Conservation (phyloP, 2,113 vertebrate species). For the Cettia cetti region DNA sequence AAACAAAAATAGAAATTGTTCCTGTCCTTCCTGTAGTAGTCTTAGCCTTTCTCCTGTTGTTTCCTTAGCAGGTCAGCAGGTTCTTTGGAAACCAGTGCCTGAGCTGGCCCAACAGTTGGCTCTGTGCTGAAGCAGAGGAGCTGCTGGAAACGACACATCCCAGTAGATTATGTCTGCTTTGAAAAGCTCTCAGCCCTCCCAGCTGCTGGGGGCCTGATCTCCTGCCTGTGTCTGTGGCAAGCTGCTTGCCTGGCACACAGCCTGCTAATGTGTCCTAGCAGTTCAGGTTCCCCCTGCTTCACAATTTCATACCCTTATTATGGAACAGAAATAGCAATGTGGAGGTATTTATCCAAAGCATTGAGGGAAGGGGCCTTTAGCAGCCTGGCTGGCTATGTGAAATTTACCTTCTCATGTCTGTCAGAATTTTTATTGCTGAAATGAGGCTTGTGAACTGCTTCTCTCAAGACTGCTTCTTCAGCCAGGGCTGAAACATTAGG, state of each 20-base stretch:
- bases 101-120: neutral
- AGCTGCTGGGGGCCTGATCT: neutral
- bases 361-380: neutral
- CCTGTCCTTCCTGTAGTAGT: neutral
- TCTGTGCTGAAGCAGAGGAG: neutral
- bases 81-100: neutral
- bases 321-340: neutral
- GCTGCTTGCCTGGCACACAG: neutral
- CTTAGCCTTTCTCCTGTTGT: neutral
- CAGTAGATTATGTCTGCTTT: neutral
- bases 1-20: neutral
- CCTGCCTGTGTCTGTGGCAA: rapidly evolving
- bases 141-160: neutral
- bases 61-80: neutral
- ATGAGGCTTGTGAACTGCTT: neutral
- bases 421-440: neutral
- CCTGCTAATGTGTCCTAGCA: neutral
- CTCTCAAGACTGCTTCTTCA: neutral
- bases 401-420: neutral
- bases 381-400: neutral
- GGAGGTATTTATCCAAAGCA: neutral
- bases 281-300: neutral
- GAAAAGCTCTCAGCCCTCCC: neutral
- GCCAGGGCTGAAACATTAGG: neutral
- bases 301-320: neutral